Evolutionary conservation across 2,888 invertebrate genomes (phyloP).

Genomic region (Nomada flava): DNA sequence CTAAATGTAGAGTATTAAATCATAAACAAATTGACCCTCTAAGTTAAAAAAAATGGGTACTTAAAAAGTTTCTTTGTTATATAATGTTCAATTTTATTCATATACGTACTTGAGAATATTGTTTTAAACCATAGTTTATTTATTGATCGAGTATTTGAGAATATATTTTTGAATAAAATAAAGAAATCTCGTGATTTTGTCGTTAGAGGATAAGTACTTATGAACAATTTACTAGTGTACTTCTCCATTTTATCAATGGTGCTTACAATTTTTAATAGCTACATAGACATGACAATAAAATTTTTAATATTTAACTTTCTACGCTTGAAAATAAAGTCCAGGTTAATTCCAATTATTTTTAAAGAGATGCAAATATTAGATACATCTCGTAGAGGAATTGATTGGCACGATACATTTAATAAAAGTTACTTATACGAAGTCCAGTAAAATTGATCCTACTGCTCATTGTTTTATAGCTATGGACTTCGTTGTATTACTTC

Average conservation of each 20-base stretch:
- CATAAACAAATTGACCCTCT: background rate
- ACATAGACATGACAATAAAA: constrained; percentile 16
- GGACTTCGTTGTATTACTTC: background rate
- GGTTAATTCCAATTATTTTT: background rate
- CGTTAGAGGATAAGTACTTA: constrained; percentile 12
- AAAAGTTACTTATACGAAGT: background rate
- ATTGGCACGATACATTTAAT: background rate
- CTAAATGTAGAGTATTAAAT: constrained; percentile 15
- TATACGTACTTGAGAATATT: background rate
- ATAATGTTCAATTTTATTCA: background rate
- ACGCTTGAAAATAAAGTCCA: background rate
- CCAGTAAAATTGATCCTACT: background rate
- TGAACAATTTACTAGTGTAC: background rate
- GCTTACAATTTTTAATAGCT: background rate
- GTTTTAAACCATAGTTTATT: background rate
- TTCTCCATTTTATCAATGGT: background rate
- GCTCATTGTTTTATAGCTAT: background rate
- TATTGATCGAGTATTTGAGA: background rate
- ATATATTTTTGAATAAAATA: background rate
- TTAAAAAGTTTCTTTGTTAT: background rate
- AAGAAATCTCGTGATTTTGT: background rate
- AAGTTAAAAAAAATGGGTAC: background rate
- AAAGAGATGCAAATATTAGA: background rate
- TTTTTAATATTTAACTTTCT: background rate
- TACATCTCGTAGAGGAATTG: too few species aligned